These are phyloP conservation scores for Zoroaster sp. DNA, from an alignment of 53 echinoderm and acorn worm genomes.

Conservation along the genomic window DNA sequence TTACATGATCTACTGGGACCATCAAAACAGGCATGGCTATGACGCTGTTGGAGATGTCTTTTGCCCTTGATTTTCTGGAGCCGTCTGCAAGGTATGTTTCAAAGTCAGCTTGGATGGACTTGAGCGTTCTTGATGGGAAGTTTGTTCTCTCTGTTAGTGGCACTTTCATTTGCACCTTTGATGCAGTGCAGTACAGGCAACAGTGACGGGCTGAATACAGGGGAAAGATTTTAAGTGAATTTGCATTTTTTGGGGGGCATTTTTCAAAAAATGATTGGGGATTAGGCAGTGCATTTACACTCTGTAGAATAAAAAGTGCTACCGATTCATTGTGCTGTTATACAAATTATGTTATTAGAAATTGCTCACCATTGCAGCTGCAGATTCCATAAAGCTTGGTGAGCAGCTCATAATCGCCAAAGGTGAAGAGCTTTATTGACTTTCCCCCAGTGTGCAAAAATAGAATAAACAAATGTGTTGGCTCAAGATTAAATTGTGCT, in stretches of 20 bases:
- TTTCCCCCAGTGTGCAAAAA: no score
- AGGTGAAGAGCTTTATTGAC: no score
- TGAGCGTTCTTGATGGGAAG: background rate
- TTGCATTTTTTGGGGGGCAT: background rate
- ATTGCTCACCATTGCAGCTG: background rate
- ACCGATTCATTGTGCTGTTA: no score
- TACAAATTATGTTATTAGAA: no score
- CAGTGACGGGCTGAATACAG: constrained; percentile 43
- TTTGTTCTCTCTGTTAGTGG: background rate
- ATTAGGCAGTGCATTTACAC: background rate
- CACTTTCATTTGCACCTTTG: constrained; percentile 14
- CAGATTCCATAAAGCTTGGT: background rate
- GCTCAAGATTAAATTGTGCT: no score
- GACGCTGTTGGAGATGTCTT: constrained; percentile 20
- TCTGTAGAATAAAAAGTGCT: background rate
- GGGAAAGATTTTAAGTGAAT: background rate
- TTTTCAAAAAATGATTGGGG: background rate
- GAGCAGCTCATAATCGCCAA: no score
- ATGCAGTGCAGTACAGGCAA: constrained; percentile 39
- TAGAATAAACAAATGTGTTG: no score
- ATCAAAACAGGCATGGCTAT: constrained; percentile 19
- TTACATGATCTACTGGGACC: constrained; percentile 29
- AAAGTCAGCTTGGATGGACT: background rate
- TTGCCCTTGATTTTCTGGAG: background rate
- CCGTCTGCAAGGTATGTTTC: background rate